Evolutionary conservation across 2,797 vertebrate genomes (phyloP), one percentile per base, ranked within the genome.

Genomic region (Gadopsis marmoratus): DNA sequence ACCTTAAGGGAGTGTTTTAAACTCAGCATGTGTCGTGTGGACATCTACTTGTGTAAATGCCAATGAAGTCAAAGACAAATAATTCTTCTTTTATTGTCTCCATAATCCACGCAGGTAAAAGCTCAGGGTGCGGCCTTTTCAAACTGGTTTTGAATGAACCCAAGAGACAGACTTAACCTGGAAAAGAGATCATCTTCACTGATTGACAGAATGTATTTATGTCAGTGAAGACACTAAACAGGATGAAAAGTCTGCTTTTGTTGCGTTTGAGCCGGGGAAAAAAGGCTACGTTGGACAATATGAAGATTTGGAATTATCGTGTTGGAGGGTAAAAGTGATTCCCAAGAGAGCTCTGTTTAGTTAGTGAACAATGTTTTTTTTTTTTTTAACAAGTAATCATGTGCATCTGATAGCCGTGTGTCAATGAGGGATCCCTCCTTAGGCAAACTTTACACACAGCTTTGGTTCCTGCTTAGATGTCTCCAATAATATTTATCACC

Each of bases 81-180:
- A 23, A 58, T 58, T 81, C 16, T 2, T 17, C 47, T 61, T 1
- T 68, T 75, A 62, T 91, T 92, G 84, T 91, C n/a, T 83, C 21
- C 31, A 66, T 72, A 71, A 86, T 71, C 51, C 62, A 61, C 8
- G 4, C 31, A 66, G 79, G 56, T 90, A 64, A 76, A 78, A 71
- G 55, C 2, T 63, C 70, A 68, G 84, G 93, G 91, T 72, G 93
- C n/a, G 88, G 83, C 73, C 26, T 74, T 64, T 87, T 87, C 29
- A 90, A 89, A 93, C 89, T 78, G 89, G 91, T 93, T 93, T 91
- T 77, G n/a, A 88, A 81, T 82, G 54, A 73, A 82, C 68, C 19
- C 39, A 54, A 63, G 39, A 68, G 64, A 76, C 65, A 14, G 48
- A 17, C 63, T 82, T 19, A 41, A n/a, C 67, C 41, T 64, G 65